phyloP scores from a whole-genome alignment of 2,888 invertebrate genomes.

The Notodonta ziczac region DNA sequence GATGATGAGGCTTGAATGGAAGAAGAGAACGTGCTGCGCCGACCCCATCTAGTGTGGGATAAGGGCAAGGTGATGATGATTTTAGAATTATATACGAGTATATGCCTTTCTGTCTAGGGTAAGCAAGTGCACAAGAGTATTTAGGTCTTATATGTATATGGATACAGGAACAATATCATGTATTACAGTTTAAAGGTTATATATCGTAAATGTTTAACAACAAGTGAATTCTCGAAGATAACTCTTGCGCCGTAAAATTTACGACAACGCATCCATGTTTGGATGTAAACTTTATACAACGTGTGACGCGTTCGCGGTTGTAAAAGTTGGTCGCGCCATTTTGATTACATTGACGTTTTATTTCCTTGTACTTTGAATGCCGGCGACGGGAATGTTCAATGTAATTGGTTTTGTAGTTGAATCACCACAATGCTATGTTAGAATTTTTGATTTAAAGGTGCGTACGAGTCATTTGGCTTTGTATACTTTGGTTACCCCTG shows the following conservation, averaged over 20 bases:
- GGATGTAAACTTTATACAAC: neutral
- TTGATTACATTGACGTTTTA: slow-evolving; percentile 2
- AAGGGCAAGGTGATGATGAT: no score
- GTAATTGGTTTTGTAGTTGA: neutral
- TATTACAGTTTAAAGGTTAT: neutral
- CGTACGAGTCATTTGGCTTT: neutral
- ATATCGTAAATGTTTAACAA: slow-evolving; percentile 1
- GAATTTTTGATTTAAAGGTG: no score
- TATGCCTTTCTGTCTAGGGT: no score
- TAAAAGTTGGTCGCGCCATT: neutral
- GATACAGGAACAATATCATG: no score
- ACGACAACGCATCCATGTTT: neutral
- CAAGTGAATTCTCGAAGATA: slow-evolving; percentile 4
- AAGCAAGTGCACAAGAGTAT: no score
- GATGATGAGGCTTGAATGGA: no score
- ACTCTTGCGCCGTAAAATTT: neutral
- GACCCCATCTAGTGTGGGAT: no score
- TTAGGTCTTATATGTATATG: no score
- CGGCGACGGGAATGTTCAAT: neutral
- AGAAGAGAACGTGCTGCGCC: no score
- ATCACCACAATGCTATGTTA: no score
- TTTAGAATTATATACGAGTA: no score
- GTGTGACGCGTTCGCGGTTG: neutral
- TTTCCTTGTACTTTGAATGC: neutral
- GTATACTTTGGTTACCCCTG: no score